Conservation (phyloP, 2,797 vertebrate genomes). For the Liparis tanakae region DNA sequence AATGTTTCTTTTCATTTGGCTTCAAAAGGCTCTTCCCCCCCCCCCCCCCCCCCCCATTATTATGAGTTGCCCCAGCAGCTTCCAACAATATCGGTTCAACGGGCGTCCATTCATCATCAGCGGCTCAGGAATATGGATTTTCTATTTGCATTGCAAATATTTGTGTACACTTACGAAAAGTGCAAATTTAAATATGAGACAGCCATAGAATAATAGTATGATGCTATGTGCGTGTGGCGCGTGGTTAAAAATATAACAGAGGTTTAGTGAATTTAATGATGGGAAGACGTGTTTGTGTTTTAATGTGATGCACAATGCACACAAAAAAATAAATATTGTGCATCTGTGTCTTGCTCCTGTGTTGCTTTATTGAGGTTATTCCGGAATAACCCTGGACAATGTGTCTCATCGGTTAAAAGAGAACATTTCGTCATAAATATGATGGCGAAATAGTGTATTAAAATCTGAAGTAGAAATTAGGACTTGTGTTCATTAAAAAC, state of each 20-base stretch:
- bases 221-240: conserved; percentile 4
- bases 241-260: conserved; percentile 18
- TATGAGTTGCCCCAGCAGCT: not conserved
- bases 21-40: too few species aligned
- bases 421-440: not conserved
- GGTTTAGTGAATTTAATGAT: conserved; percentile 19
- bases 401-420: not conserved
- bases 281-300: not conserved
- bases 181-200: conserved; percentile 8
- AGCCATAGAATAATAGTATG: conserved; percentile 10
- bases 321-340: not conserved
- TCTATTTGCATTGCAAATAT: conserved; percentile 29
- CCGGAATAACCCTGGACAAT: not conserved
- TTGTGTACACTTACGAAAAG: conserved; percentile 16
- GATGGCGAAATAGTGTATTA: too few species aligned
- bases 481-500: too few species aligned
- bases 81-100: not conserved
- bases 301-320: not conserved
- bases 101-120: not conserved
- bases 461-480: too few species aligned
- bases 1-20: not conserved
- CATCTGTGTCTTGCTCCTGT: not conserved
- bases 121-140: conserved; percentile 18
- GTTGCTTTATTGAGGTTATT: not conserved
- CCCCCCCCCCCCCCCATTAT: too few species aligned